phyloP scores from a whole-genome alignment of 2,888 invertebrate species.

The Meandrusa payeni region DNA sequence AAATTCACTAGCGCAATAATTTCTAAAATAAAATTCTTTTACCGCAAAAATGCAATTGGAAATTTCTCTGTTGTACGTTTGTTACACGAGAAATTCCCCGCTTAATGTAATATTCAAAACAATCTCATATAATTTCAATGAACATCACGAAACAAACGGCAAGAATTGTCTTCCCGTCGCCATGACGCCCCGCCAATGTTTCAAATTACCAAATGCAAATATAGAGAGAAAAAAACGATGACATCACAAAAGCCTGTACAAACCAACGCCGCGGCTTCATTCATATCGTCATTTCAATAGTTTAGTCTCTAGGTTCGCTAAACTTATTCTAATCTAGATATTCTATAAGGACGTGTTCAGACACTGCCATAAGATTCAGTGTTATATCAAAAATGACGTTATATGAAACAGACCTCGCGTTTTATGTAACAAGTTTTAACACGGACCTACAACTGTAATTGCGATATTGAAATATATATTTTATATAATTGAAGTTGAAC shows the following conservation, averaged over 20 bases:
- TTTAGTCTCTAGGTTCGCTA: slow-evolving; percentile 16
- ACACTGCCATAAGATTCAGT: slow-evolving; percentile 16
- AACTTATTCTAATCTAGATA: slow-evolving; percentile 23
- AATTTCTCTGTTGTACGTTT: too few species aligned
- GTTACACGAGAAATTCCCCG: too few species aligned
- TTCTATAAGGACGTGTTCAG: slow-evolving; percentile 22
- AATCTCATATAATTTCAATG: neutral
- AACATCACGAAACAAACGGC: too few species aligned
- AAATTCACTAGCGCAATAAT: too few species aligned
- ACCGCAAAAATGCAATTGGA: too few species aligned
- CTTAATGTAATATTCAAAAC: neutral
- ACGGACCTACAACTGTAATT: too few species aligned
- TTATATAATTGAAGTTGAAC: too few species aligned
- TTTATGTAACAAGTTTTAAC: too few species aligned
- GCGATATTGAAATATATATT: too few species aligned
- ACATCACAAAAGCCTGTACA: slow-evolving; percentile 13
- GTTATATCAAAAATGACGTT: slow-evolving; percentile 7
- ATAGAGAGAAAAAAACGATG: slow-evolving; percentile 13
- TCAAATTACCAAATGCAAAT: too few species aligned
- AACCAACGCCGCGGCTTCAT: slow-evolving; percentile 1
- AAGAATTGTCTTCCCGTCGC: too few species aligned
- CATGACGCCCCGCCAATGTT: slow-evolving; percentile 1
- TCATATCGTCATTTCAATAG: slow-evolving; percentile 5
- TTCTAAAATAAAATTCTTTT: too few species aligned
- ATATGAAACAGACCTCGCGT: neutral